Evolutionary conservation across 2,113 vertebrate species (phyloP).

Genomic region (Barnardius zonarius): DNA sequence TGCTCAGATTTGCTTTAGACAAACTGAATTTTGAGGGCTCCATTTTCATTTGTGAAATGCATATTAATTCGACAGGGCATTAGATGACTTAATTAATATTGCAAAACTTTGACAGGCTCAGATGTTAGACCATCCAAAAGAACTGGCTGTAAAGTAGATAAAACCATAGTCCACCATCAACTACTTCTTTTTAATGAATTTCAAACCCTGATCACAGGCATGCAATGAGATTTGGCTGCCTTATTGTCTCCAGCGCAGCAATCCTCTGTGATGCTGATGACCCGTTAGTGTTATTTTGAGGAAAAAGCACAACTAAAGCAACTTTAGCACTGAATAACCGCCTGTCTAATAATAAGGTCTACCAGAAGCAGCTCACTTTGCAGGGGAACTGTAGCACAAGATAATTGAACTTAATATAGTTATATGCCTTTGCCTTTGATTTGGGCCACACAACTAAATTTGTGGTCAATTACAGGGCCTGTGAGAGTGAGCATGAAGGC

Average conservation of each 20-base stretch:
- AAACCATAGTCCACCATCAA: neutral
- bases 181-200: neutral
- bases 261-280: neutral
- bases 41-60: neutral
- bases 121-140: neutral
- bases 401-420: slow-evolving; percentile 30
- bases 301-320: neutral
- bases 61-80: neutral
- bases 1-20: neutral
- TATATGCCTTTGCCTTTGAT: slow-evolving; percentile 13
- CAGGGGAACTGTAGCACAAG: neutral
- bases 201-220: neutral
- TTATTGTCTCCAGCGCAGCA: neutral
- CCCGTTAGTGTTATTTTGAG: neutral
- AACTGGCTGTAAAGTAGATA: neutral
- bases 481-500: neutral
- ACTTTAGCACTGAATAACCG: neutral
- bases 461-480: slow-evolving; percentile 50
- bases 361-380: slow-evolving; percentile 26
- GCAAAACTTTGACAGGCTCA: neutral
- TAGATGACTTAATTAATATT: slow-evolving; percentile 33
- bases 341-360: neutral
- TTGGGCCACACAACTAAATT: slow-evolving; percentile 21
- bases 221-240: neutral
- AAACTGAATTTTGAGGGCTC: neutral